phyloP scores from a whole-genome alignment of 2,113 vertebrate species.

The Tonatia bakeri region DNA sequence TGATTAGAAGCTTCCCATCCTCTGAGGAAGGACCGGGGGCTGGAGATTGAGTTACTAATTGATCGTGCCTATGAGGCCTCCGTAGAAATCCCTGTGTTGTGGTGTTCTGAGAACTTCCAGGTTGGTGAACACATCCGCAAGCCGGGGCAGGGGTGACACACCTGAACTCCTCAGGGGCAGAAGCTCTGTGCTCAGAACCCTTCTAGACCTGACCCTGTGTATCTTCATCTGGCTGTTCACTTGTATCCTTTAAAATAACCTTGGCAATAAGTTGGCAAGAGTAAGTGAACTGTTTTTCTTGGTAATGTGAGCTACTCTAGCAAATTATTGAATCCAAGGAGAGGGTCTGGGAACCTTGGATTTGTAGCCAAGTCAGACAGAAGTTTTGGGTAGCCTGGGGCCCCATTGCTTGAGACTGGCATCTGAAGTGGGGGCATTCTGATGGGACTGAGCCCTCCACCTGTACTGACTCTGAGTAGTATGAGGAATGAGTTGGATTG shows the following conservation, averaged over 20 bases:
- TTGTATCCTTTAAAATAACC: background rate
- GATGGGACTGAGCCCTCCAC: background rate
- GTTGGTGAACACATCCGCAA: background rate
- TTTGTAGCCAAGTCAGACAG: background rate
- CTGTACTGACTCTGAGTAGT: background rate
- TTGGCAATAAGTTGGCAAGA: background rate
- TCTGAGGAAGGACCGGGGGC: background rate
- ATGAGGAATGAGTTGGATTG: background rate
- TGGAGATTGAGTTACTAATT: background rate
- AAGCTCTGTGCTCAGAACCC: background rate
- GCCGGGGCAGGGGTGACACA: too few species aligned
- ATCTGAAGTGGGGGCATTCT: background rate
- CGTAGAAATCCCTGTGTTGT: accelerated
- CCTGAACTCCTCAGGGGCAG: background rate
- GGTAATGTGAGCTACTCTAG: background rate
- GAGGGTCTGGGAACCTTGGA: background rate
- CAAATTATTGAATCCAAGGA: background rate
- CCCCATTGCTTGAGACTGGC: background rate
- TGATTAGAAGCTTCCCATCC: background rate
- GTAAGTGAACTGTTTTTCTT: background rate
- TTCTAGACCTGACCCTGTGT: background rate
- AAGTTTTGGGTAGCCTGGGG: too few species aligned
- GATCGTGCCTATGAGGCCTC: background rate
- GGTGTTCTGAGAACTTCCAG: background rate
- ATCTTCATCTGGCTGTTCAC: background rate